Conservation (phyloP, 2,888 invertebrate species). For the Bellardia pandia region DNA sequence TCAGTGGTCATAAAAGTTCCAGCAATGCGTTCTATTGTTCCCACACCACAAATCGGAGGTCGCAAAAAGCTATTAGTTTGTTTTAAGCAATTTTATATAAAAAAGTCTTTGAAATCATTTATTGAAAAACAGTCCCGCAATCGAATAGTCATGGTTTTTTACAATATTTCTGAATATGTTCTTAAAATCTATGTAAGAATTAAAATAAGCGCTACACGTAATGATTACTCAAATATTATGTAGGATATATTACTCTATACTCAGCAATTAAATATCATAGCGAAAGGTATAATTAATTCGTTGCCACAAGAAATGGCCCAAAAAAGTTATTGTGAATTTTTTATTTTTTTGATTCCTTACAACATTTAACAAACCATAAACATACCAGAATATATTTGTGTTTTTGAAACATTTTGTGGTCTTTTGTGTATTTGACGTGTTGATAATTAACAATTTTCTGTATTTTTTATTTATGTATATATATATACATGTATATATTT, state of each 20-base stretch:
- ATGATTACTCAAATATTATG: too few relatives aligned
- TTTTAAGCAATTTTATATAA: too few relatives aligned
- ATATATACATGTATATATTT: neutral
- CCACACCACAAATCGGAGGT: too few relatives aligned
- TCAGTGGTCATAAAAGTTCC: too few relatives aligned
- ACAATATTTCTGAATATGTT: too few relatives aligned
- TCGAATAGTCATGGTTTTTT: too few relatives aligned
- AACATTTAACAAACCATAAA: slow-evolving; percentile 67
- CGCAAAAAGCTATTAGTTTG: too few relatives aligned
- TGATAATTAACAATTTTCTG: slow-evolving; percentile 81
- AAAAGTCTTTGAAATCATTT: too few relatives aligned
- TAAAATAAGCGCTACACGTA: too few relatives aligned
- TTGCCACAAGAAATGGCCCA: neutral
- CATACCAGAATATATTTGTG: slow-evolving; percentile 67
- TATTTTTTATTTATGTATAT: neutral
- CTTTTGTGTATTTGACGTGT: slow-evolving; percentile 83
- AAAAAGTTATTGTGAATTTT: neutral
- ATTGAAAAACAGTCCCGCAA: too few relatives aligned
- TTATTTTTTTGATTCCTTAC: slow-evolving; percentile 41
- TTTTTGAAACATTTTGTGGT: slow-evolving; percentile 75
- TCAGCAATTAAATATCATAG: neutral
- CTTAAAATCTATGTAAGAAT: too few relatives aligned
- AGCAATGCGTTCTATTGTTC: too few relatives aligned
- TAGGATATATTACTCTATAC: neutral
- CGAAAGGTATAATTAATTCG: slow-evolving; percentile 20